phyloP scores from a whole-genome alignment of 2,113 vertebrate genomes.

The Dolichotis patagonum region DNA sequence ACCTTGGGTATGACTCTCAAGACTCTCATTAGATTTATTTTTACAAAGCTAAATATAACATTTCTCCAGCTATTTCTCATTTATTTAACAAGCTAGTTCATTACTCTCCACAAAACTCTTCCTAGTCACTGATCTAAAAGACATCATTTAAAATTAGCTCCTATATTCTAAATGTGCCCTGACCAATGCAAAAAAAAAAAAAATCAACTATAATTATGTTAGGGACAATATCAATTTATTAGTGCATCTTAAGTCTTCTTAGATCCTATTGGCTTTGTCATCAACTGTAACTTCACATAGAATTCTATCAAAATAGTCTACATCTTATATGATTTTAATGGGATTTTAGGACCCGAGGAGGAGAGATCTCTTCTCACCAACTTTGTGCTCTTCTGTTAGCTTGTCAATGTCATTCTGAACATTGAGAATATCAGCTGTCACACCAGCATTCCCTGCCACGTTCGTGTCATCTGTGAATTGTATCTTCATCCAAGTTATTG shows the following conservation, averaged over 20 bases:
- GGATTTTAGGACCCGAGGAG: background rate
- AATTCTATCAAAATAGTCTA: background rate
- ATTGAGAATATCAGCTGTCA: background rate
- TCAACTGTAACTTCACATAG: background rate
- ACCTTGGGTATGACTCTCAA: background rate
- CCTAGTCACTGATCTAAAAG: background rate
- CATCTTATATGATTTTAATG: fast-evolving
- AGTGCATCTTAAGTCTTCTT: background rate
- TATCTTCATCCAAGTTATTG: background rate
- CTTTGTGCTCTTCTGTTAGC: background rate
- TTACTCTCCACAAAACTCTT: background rate
- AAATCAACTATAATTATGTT: background rate
- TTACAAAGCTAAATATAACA: background rate
- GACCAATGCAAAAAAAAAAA: background rate
- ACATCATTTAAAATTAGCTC: background rate
- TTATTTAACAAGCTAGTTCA: background rate
- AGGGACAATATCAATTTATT: background rate
- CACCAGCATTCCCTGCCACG: background rate
- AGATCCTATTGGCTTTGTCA: background rate
- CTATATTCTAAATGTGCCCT: background rate
- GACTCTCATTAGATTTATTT: background rate
- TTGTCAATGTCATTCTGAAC: background rate
- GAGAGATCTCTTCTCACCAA: background rate
- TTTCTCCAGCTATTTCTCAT: background rate
- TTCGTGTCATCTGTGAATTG: background rate